Percentiles rank a stretch among this genome's conserved stretches.
Conservation (phyloP, 2,113 vertebrate genomes). For the Aegotheles bennettii region DNA sequence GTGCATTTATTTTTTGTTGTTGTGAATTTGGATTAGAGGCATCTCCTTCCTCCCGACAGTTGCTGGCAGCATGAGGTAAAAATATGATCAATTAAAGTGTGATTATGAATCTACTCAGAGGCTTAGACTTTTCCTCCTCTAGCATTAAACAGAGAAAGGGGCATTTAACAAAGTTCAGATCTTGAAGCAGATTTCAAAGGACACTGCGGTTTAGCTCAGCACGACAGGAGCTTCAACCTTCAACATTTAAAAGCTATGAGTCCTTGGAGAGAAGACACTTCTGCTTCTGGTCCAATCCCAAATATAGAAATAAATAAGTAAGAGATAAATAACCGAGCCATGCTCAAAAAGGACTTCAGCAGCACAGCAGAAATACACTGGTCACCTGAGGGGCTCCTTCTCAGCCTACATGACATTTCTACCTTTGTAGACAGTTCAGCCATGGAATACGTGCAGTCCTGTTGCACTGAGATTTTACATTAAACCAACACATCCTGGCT, state of each 20-base stretch:
- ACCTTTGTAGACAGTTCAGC: background rate
- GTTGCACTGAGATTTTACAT: background rate
- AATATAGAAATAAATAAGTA: background rate
- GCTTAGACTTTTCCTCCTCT: background rate
- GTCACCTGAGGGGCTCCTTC: background rate
- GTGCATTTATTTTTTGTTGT: background rate
- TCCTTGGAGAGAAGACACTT: background rate
- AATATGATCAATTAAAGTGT: slow-evolving; percentile 54
- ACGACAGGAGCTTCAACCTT: background rate
- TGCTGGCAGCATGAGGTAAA: slow-evolving; percentile 24
- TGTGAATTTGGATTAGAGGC: slow-evolving; percentile 36
- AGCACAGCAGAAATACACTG: background rate
- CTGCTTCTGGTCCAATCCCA: background rate
- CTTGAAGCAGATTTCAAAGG: background rate
- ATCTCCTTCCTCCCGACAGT: slow-evolving; percentile 13
- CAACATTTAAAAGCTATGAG: background rate
- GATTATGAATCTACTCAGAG: slow-evolving; percentile 34
- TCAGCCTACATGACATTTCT: background rate
- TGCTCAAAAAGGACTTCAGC: background rate
- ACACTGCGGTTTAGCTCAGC: background rate
- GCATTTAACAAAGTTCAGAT: background rate
- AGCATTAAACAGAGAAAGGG: background rate
- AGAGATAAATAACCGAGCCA: background rate
- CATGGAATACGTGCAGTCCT: background rate
- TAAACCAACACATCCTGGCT: background rate